Percentiles rank a stretch among this genome's conserved stretches.
phyloP scores from a whole-genome alignment of 1,140 invertebrate species.

The Seison nebaliae region DNA sequence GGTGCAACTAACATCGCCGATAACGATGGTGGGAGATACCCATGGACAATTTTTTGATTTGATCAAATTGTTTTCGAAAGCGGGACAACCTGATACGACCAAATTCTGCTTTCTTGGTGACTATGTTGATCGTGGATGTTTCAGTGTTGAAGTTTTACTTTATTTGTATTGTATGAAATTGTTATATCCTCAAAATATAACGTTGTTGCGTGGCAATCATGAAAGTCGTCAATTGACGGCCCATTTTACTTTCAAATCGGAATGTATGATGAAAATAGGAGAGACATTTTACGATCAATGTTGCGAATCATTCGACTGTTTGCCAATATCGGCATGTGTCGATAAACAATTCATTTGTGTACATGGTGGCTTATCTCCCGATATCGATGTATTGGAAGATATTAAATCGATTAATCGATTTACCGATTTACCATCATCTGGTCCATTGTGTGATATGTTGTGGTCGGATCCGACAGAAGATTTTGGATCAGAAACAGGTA shows the following conservation, averaged over 20 bases:
- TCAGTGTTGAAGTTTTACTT: conserved; percentile 45
- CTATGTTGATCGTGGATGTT: neutral
- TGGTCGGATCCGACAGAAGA: conserved; percentile 27
- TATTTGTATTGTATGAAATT: conserved; percentile 98
- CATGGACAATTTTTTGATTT: conserved; percentile 99
- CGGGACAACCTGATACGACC: conserved; percentile 65
- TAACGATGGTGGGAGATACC: conserved; percentile 75
- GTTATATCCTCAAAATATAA: conserved; percentile 86
- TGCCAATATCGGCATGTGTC: conserved; percentile 91
- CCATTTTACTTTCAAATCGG: conserved; percentile 99
- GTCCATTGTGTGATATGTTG: conserved; percentile 26
- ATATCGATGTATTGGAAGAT: conserved; percentile 20
- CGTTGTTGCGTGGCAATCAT: conserved; percentile 91
- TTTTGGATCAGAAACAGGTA: neutral
- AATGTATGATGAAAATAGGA: conserved; percentile 99
- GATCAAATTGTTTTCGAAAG: conserved; percentile 99
- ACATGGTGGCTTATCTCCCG: conserved; percentile 26
- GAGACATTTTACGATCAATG: conserved; percentile 96
- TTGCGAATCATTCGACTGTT: conserved; percentile 70
- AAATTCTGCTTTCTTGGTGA: conserved; percentile 42
- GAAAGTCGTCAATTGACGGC: conserved; percentile 92
- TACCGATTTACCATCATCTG: conserved; percentile 25
- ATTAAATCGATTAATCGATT: conserved; percentile 21
- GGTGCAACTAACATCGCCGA: neutral
- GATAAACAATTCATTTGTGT: conserved; percentile 60